phyloP scores from a whole-genome alignment of 2,797 vertebrate species.

The Danio choprae region DNA sequence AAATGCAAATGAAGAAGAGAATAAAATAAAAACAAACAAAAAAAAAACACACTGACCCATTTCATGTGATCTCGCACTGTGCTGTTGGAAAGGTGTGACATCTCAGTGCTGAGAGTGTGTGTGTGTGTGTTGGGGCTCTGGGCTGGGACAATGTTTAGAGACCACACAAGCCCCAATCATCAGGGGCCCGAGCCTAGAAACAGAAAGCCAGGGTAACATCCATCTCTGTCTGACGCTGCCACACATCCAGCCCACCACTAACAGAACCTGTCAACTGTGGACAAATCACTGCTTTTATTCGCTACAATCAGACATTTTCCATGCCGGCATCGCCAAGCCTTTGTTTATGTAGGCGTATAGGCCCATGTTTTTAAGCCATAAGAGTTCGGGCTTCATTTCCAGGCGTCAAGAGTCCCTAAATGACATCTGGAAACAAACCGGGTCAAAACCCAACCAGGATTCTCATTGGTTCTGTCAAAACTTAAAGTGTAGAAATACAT shows the following conservation, averaged over 20 bases:
- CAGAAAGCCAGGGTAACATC: constrained; percentile 67
- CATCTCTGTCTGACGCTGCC: constrained; percentile 26
- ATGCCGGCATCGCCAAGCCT: constrained; percentile 42
- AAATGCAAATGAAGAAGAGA: constrained; percentile 59
- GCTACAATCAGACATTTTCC: constrained; percentile 56
- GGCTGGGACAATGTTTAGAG: constrained; percentile 78
- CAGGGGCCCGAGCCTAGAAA: constrained; percentile 79
- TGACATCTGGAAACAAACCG: constrained; percentile 37
- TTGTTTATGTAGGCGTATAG: constrained; percentile 50
- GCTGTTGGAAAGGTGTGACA: constrained; percentile 85
- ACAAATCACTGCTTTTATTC: constrained; percentile 47
- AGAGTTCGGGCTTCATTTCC: constrained; percentile 23
- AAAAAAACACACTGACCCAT: constrained; percentile 80
- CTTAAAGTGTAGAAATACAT: constrained; percentile 19
- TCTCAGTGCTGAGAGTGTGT: constrained; percentile 78
- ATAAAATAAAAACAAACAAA: constrained; percentile 69
- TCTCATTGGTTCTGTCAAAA: constrained; percentile 20
- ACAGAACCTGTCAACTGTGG: constrained; percentile 16
- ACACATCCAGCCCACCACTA: constrained; percentile 36
- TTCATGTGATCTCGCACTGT: constrained; percentile 85
- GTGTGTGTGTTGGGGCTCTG: constrained; percentile 78
- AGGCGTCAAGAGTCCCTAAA: constrained; percentile 31
- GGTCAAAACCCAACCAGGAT: constrained; percentile 19
- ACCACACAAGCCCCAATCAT: constrained; percentile 80
- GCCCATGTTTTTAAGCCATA: constrained; percentile 6